Evolutionary conservation across 2,888 invertebrate species (phyloP).

Genomic region (Stenotaenia linearis): DNA sequence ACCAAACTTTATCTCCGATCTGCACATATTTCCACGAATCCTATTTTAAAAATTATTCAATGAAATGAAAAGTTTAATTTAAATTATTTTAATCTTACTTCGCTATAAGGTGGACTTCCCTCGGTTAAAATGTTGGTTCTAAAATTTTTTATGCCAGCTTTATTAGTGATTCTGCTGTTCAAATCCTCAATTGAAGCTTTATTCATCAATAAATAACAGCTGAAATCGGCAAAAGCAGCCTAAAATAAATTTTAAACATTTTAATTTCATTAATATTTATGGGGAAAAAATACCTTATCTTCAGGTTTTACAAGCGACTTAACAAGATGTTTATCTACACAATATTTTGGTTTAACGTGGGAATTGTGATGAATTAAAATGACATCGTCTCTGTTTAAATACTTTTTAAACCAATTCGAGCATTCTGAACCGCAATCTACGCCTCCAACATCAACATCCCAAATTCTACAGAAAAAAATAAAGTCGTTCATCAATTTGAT

Average conservation of each 20-base stretch:
- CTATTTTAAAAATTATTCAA: not conserved
- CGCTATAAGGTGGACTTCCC: not conserved
- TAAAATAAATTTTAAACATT: not conserved
- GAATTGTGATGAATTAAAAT: not conserved
- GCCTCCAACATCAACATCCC: not conserved
- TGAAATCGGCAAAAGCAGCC: slow-evolving; percentile 13
- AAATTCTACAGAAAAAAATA: slow-evolving; percentile 6
- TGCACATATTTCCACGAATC: slow-evolving; percentile 1
- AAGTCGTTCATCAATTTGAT: not conserved
- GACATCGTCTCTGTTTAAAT: not conserved
- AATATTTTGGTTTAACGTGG: not conserved
- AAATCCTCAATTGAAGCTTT: not conserved
- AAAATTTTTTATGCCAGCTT: not conserved
- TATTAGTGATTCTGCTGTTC: not conserved
- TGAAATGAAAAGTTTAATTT: no score
- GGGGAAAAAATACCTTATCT: not conserved
- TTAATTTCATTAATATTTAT: no score
- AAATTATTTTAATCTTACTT: no score
- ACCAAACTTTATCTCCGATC: not conserved
- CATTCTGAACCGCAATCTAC: not conserved
- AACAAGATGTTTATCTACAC: not conserved
- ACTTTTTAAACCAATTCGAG: not conserved
- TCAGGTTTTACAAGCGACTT: not conserved
- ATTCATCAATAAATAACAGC: not conserved
- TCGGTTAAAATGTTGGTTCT: not conserved